Conservation (phyloP, 2,888 invertebrate genomes). For the Cheilosia soror region DNA sequence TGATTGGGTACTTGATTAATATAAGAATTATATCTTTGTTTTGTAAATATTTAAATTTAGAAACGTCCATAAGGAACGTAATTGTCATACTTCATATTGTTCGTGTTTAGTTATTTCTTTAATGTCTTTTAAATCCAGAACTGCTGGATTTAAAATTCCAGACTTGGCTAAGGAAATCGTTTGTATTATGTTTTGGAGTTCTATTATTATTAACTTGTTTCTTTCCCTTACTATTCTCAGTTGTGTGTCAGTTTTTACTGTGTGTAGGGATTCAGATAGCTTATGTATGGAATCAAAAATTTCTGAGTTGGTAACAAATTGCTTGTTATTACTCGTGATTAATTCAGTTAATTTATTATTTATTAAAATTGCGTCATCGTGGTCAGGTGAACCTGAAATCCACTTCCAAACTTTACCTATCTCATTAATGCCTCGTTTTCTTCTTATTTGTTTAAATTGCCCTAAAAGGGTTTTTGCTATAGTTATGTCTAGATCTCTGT, state of each 20-base stretch:
- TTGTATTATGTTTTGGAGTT: conserved; percentile 27
- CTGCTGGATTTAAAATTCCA: background rate
- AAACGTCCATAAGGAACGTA: conserved; percentile 28
- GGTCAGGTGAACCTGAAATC: conserved; percentile 25
- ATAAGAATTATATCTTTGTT: conserved; percentile 12
- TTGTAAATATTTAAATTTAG: conserved; percentile 20
- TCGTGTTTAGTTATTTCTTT: conserved; percentile 6
- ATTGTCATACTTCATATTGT: background rate
- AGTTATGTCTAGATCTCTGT: background rate
- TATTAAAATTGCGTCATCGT: conserved; percentile 21
- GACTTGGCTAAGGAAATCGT: background rate
- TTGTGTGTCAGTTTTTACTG: background rate
- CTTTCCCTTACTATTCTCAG: conserved; percentile 1
- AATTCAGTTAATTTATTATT: conserved; percentile 36
- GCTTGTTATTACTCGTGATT: conserved; percentile 7
- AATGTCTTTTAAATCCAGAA: conserved; percentile 1
- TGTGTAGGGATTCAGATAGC: background rate
- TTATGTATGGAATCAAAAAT: background rate
- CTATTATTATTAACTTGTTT: conserved; percentile 13
- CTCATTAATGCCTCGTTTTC: conserved; percentile 12
- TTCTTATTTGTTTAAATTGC: background rate
- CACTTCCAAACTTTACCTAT: conserved; percentile 24
- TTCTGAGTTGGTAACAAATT: background rate
- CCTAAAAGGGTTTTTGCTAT: conserved; percentile 4
- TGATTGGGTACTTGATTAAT: background rate